A percentile compares a stretch with the other conserved stretches of the same genome.
Evolutionary conservation across 2,888 invertebrate species (phyloP).

Genomic region (Ormyrus rosae): DNA sequence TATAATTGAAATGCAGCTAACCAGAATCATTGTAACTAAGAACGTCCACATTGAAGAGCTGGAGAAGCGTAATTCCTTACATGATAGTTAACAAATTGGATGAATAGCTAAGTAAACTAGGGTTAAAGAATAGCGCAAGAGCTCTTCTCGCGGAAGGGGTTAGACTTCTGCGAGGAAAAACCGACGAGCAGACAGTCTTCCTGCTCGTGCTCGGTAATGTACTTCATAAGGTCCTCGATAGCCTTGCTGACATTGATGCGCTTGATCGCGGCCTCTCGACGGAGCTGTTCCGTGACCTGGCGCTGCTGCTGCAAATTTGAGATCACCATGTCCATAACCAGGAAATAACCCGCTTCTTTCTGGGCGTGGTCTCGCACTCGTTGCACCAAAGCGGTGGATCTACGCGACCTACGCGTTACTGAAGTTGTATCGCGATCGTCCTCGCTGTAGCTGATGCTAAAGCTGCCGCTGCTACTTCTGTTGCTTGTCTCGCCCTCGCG

Average conservation of each 20-base stretch:
- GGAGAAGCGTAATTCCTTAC: constrained; percentile 15
- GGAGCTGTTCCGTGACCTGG: constrained; percentile 93
- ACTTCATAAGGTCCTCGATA: constrained; percentile 94
- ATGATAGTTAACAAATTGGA: constrained; percentile 39
- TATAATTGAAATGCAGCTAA: too few relatives aligned
- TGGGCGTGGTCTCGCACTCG: constrained; percentile 52
- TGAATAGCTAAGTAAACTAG: constrained; percentile 23
- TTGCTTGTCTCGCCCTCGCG: background rate
- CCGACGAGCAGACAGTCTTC: constrained; percentile 96
- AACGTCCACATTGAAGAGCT: too few relatives aligned
- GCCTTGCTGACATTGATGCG: constrained; percentile 91
- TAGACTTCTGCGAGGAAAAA: constrained; percentile 95
- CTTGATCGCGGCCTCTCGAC: constrained; percentile 92
- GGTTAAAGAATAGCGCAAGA: constrained; percentile 89
- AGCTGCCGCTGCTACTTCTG: too few relatives aligned
- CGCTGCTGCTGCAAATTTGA: constrained; percentile 96
- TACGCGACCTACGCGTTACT: background rate
- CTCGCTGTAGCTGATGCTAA: too few relatives aligned
- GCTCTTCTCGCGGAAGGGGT: constrained; percentile 96
- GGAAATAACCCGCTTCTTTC: constrained; percentile 4
- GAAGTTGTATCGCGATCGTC: background rate
- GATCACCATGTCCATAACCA: constrained; percentile 94
- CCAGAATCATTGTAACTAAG: too few relatives aligned
- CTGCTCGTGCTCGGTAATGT: constrained; percentile 92
- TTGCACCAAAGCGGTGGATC: constrained; percentile 4